Evolutionary conservation across 2,113 vertebrate species (phyloP).

Genomic region (Mastomys coucha): DNA sequence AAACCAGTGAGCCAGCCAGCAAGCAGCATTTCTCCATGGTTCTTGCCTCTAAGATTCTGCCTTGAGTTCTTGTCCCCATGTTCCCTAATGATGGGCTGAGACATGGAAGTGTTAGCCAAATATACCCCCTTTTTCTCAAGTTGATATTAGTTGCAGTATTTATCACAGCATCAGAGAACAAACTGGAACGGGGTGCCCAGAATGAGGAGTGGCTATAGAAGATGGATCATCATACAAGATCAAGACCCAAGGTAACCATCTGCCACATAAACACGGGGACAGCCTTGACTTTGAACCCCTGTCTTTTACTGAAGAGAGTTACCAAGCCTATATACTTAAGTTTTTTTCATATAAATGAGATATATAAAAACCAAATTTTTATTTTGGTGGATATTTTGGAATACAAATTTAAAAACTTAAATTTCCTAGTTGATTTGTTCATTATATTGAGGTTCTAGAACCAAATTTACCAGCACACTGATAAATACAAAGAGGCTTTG

Average conservation of each 20-base stretch:
- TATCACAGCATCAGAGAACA: neutral
- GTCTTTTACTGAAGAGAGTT: neutral
- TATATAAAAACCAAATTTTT: neutral
- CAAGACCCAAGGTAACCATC: neutral
- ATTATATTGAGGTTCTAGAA: neutral
- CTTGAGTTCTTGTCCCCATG: neutral
- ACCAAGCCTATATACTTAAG: neutral
- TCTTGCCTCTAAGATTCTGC: neutral
- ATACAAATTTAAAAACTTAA: neutral
- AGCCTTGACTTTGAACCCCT: neutral
- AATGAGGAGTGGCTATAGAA: rapidly evolving
- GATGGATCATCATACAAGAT: neutral
- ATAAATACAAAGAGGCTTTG: neutral
- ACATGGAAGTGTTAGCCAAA: neutral
- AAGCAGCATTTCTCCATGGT: neutral
- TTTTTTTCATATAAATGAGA: neutral
- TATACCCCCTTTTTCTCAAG: no score
- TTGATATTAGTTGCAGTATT: neutral
- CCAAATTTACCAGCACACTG: neutral
- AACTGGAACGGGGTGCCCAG: neutral
- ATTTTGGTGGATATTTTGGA: neutral
- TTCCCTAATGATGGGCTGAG: neutral
- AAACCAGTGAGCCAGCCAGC: neutral
- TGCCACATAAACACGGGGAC: no score
- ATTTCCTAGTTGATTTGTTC: neutral